Percentiles rank a stretch among this genome's conserved stretches.
phyloP scores from a whole-genome alignment of 2,797 vertebrate genomes.

The Spinibarbus caldwelli region DNA sequence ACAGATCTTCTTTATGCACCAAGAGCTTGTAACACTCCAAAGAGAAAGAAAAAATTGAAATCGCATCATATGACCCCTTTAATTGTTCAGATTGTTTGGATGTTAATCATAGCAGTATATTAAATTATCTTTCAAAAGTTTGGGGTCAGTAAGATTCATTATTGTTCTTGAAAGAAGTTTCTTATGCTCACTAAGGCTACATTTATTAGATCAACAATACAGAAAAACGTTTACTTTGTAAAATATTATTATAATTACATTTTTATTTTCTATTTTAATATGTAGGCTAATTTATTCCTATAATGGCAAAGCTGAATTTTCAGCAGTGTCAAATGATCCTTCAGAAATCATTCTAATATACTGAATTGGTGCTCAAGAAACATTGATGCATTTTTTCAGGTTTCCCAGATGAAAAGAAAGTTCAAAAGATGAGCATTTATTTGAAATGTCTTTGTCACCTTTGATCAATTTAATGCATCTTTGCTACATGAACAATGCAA shows the following conservation, averaged over 20 bases:
- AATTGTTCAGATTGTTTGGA: neutral
- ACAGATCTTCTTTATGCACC: no score
- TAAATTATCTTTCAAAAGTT: neutral
- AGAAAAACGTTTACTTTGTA: neutral
- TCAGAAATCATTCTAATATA: neutral
- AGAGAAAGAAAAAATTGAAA: no score
- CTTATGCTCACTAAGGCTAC: neutral
- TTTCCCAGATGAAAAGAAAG: neutral
- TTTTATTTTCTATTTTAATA: neutral
- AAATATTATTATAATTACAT: neutral
- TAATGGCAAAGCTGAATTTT: neutral
- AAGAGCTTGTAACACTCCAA: no score
- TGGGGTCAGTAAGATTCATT: neutral
- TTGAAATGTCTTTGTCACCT: neutral
- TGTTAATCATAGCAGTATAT: neutral
- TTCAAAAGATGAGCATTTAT: neutral
- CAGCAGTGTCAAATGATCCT: neutral
- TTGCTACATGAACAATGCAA: neutral
- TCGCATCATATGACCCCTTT: no score
- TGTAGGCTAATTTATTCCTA: neutral
- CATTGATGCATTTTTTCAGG: neutral
- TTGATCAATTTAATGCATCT: neutral
- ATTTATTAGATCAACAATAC: neutral
- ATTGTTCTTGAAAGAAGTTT: neutral
- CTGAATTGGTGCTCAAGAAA: neutral